Percentiles rank a stretch among this genome's conserved stretches.
These are phyloP conservation scores for Chroicocephalus ridibundus DNA, from an alignment of 2,113 vertebrate species.

Conservation along the genomic window DNA sequence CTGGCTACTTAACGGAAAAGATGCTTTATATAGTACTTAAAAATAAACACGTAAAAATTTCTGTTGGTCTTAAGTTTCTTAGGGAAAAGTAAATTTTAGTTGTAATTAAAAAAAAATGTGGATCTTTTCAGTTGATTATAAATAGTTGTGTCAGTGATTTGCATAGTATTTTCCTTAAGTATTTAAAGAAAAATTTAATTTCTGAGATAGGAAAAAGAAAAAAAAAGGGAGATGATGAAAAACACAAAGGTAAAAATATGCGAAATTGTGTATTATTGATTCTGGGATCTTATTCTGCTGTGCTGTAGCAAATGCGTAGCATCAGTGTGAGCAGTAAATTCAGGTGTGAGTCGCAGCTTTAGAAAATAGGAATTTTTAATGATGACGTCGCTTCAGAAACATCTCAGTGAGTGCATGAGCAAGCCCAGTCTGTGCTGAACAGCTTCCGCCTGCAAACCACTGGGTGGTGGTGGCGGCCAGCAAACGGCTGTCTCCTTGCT, in stretches of 20 bases:
- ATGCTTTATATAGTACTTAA: background rate
- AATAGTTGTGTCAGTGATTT: background rate
- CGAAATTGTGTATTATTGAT: background rate
- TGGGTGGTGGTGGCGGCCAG: conserved; percentile 43
- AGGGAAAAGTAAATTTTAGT: background rate
- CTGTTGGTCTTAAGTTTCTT: background rate
- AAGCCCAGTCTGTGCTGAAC: background rate
- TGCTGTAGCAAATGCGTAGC: background rate
- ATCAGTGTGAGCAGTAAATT: background rate
- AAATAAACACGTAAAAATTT: background rate
- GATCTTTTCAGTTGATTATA: background rate
- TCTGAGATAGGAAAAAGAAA: background rate
- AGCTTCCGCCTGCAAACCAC: background rate
- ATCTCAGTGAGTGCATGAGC: background rate
- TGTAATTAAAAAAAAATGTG: background rate
- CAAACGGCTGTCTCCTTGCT: background rate
- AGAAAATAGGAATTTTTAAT: background rate
- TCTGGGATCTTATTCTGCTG: background rate
- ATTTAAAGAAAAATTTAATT: background rate
- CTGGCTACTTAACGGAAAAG: background rate
- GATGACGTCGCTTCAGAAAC: background rate
- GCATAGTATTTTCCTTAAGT: background rate
- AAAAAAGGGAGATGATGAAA: background rate
- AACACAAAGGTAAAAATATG: background rate
- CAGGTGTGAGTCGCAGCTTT: background rate